These are phyloP conservation scores for Podiceps cristatus DNA, from an alignment of 2,113 vertebrate species.

Conservation along the genomic window DNA sequence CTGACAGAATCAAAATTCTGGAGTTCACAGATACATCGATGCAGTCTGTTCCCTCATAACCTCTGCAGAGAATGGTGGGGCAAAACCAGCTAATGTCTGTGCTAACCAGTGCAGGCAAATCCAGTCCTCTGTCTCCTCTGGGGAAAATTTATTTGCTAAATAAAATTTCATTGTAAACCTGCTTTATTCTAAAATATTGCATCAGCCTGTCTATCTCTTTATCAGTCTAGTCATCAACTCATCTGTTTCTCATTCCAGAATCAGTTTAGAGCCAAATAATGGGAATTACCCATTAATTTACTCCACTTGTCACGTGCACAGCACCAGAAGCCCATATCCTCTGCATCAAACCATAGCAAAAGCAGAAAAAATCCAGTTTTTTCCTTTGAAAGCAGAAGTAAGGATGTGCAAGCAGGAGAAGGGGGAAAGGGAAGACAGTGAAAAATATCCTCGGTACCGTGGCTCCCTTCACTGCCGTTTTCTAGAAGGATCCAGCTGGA, in stretches of 20 bases:
- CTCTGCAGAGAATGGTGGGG: background rate
- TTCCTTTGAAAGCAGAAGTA: background rate
- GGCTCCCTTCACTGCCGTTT: background rate
- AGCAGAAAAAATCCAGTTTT: background rate
- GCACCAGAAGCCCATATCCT: background rate
- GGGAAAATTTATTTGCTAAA: background rate
- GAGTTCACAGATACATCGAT: background rate
- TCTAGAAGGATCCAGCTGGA: background rate
- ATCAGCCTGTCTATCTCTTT: background rate
- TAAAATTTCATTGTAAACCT: background rate
- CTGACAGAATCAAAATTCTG: background rate
- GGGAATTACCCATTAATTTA: slow-evolving; percentile 2
- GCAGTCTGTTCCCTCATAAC: background rate
- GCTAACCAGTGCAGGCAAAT: background rate
- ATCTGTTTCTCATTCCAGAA: background rate
- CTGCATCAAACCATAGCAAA: background rate
- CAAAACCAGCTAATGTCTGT: background rate
- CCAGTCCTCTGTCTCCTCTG: background rate
- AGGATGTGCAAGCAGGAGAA: background rate
- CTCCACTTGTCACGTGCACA: background rate
- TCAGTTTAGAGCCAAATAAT: background rate
- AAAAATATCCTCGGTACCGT: background rate
- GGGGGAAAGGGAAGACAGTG: background rate
- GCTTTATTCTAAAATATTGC: background rate
- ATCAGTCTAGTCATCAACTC: background rate